Conservation (phyloP, 2,888 invertebrate species). For the Caenorhabditis doughertyi region DNA sequence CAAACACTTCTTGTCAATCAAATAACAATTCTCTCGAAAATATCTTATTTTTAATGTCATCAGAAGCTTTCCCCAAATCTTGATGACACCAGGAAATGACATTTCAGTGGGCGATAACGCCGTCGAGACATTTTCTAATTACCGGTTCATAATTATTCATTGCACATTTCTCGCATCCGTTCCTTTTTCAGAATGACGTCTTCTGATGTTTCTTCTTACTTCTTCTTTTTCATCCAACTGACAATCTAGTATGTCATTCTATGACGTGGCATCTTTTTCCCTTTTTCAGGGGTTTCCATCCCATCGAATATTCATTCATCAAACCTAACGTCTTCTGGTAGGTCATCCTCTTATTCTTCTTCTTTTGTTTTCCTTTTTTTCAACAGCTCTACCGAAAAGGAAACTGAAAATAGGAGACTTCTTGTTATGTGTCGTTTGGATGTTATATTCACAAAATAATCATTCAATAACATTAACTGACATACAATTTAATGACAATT, state of each 20-base stretch:
- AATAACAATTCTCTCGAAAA: background rate
- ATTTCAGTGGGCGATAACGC: slow-evolving; percentile 6
- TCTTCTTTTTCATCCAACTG: slow-evolving; percentile 17
- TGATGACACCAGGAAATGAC: background rate
- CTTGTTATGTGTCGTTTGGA: too few relatives aligned
- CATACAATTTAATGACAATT: too few relatives aligned
- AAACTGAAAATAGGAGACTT: too few relatives aligned
- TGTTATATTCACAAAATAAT: too few relatives aligned
- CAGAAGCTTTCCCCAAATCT: background rate
- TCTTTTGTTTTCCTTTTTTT: background rate
- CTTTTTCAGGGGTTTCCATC: background rate
- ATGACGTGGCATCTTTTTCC: slow-evolving; percentile 22
- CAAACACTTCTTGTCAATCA: background rate
- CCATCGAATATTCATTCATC: slow-evolving; percentile 45
- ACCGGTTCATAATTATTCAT: slow-evolving; percentile 23
- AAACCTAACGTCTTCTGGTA: slow-evolving; percentile 11
- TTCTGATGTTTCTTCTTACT: slow-evolving; percentile 1
- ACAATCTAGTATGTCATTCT: slow-evolving; percentile 12
- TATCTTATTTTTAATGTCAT: background rate
- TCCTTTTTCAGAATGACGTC: slow-evolving; percentile 29
- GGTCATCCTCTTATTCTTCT: background rate
- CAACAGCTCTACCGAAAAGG: too few relatives aligned
- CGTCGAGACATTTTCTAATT: slow-evolving; percentile 7
- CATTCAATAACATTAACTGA: too few relatives aligned
- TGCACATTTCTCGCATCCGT: background rate